Conservation (phyloP, 2,888 invertebrate species). For the Trissoscelio sp. region DNA sequence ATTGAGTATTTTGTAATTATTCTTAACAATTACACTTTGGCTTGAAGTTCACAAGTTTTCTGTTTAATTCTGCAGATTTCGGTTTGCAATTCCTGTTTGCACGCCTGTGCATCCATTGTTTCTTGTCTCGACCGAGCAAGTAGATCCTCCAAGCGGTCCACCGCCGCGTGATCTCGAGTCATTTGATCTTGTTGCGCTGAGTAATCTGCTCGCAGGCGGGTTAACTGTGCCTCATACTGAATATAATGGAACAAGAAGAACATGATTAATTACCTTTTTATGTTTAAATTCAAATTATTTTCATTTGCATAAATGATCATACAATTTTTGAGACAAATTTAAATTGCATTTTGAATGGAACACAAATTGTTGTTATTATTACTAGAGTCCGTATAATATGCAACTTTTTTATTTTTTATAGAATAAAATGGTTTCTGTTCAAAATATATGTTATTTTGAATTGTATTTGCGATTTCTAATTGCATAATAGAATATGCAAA, state of each 20-base stretch:
- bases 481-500: too few relatives aligned
- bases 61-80: slow-evolving; percentile 86
- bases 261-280: too few relatives aligned
- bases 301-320: too few relatives aligned
- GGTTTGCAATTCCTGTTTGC: slow-evolving; percentile 87
- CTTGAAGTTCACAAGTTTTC: slow-evolving; percentile 84
- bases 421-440: too few relatives aligned
- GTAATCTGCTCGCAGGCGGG: slow-evolving; percentile 83
- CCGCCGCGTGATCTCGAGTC: slow-evolving; percentile 83
- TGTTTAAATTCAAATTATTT: too few relatives aligned
- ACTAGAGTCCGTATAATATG: too few relatives aligned
- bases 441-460: too few relatives aligned
- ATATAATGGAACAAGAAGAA: slow-evolving; percentile 51
- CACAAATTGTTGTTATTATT: too few relatives aligned
- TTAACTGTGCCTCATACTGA: slow-evolving; percentile 85
- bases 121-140: slow-evolving; percentile 86
- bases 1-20: background rate
- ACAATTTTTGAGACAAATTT: too few relatives aligned
- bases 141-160: slow-evolving; percentile 85
- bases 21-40: slow-evolving; percentile 83
- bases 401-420: too few relatives aligned
- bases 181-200: slow-evolving; percentile 82
- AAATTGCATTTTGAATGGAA: too few relatives aligned
- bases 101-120: slow-evolving; percentile 86
- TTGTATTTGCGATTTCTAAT: too few relatives aligned